Base-by-base conservation (phyloP, 2,797 vertebrate species). In the Anisognathus igniventris region DNA sequence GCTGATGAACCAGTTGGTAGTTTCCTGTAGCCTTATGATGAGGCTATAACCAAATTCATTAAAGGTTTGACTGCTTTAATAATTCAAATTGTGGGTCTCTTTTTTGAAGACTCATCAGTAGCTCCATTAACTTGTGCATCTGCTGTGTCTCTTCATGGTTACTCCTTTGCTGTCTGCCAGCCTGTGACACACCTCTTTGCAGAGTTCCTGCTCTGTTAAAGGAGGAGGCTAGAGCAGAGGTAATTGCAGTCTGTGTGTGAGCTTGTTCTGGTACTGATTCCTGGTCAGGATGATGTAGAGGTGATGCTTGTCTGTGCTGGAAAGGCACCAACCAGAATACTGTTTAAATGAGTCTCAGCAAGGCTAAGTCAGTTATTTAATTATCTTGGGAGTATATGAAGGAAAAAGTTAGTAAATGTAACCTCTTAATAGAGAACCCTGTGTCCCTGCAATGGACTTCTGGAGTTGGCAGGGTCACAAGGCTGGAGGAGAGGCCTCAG, bases 1-100 rank as follows among this genome's bases (percentile, higher is more conserved):
- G 62, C 93, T 92, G 91, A 83, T 86, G 88, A 94, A 75, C 85
- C 81, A 77, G 86, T 71, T 68, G 72, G 72, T 83, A 66, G 91
- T 92, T 92, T 96, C 78, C 74, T 95, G 78, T 87, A 92, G 81
- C 57, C 74, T 68, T 87, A 42, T 77, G 88, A 65, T 58, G 67
- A 89, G 75, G 72, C 88, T 91, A 8, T 92, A 92, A 85, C 67
- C 65, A 86, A 82, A 89, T 95, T 95, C 91, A 92, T 96, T 95
- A 94, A 94, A 93, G 84, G 91, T 94, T 91, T 92, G 89, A 13
- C 86, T 94, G 68, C 68, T 95, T 96, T 96, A 94, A 89, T 95
- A 95, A 93, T 94, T 95, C 65, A 93, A 95, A 93, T 78, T 88
- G 91, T 89, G 73, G 56, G 54, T 88, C 79, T 88, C 72, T 93